phyloP scores from a whole-genome alignment of 2,888 invertebrate genomes.

The Clunio marinus region DNA sequence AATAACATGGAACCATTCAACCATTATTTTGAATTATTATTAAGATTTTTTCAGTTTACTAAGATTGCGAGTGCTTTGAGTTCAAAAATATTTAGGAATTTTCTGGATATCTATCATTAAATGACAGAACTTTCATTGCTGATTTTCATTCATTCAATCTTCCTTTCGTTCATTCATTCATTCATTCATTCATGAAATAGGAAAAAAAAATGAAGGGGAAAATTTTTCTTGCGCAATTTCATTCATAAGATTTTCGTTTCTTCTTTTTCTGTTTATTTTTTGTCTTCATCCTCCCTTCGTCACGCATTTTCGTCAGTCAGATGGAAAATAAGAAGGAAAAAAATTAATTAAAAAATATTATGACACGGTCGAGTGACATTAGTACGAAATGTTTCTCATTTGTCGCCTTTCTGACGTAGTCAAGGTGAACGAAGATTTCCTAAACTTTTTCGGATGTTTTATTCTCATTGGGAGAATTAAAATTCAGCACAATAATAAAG shows the following conservation, averaged over 20 bases:
- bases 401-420: background rate
- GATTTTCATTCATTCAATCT: too few relatives aligned
- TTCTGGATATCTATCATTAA: constrained; percentile 17
- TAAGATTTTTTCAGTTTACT: too few relatives aligned
- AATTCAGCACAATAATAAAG: too few relatives aligned
- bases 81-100: too few relatives aligned
- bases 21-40: too few relatives aligned
- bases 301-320: background rate
- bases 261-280: background rate
- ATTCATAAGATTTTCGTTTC: constrained; percentile 1
- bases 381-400: background rate
- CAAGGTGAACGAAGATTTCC: background rate
- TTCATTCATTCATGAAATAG: too few relatives aligned
- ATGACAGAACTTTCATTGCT: constrained; percentile 14
- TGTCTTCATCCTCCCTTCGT: background rate
- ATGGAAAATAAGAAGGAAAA: background rate
- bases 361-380: constrained; percentile 3
- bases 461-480: too few relatives aligned
- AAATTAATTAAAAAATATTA: constrained; percentile 13
- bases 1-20: background rate
- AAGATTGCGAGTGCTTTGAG: too few relatives aligned
- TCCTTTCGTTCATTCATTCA: too few relatives aligned
- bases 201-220: too few relatives aligned
- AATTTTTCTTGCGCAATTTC: too few relatives aligned
- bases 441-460: too few relatives aligned